These are phyloP conservation scores for Acropora yongei DNA, from an alignment of 64 coral and sea anemone genomes.

Conservation along the genomic window DNA sequence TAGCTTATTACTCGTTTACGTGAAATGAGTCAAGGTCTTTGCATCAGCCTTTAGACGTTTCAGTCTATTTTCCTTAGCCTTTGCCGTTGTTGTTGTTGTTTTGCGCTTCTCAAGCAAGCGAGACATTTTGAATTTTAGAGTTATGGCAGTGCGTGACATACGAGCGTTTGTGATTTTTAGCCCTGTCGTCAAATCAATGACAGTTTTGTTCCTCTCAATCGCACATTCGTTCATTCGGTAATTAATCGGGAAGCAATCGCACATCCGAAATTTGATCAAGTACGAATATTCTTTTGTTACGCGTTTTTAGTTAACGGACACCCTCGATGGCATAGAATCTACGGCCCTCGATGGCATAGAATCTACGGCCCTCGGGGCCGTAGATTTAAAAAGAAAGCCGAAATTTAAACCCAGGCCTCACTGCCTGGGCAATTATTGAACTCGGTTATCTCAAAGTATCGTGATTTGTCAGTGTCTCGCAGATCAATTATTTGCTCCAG, in stretches of 20 bases:
- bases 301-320: background rate
- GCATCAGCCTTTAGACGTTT: background rate
- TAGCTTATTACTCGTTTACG: constrained; percentile 9
- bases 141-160: no score
- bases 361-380: no score
- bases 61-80: background rate
- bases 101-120: constrained; percentile 2
- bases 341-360: no score
- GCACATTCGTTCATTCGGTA: no score
- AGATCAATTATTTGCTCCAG: no score
- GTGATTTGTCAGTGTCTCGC: no score
- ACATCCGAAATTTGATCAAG: no score
- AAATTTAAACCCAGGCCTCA: background rate
- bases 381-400: constrained; percentile 9
- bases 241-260: no score
- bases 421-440: constrained; percentile 11
- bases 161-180: background rate
- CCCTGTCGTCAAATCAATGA: no score
- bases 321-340: background rate
- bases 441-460: no score
- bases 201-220: no score
- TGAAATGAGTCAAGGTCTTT: constrained; percentile 21
- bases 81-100: background rate
- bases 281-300: no score
- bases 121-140: background rate